Evolutionary conservation across 2,797 vertebrate genomes (phyloP), one percentile per base, ranked within the genome.

Genomic region (Macropodus opercularis): DNA sequence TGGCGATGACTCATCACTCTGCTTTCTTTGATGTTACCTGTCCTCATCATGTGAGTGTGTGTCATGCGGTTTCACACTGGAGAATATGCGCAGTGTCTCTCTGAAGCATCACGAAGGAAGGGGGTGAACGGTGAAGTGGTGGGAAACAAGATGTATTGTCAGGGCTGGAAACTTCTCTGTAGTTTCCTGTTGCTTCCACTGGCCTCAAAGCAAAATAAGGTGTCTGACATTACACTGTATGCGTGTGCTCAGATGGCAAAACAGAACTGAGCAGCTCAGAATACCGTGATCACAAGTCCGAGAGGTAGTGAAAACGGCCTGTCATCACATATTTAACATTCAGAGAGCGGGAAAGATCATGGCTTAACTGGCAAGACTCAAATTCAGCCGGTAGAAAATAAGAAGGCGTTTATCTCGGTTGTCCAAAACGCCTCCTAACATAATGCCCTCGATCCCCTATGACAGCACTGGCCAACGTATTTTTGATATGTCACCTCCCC

Each of bases 1-100:
- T 72, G 84, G 86, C 82, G 3, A 18, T 85, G 86, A 89, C 65
- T 89, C 87, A 90, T 23, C 48, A 42, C 40, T 24, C 58, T 72
- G 67, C 35, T 10, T 38, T 70, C 69, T 87, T 84, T 84, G 75
- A 86, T 76, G 52, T 32, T 72, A 68, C 75, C 40, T 58, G n/a
- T 78, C 38, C 54, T 75, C 53, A 42, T 87, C 80, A 87, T 86
- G 82, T 87, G 84, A 86, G 65, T 21, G 21, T 72, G 36, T 77
- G 64, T 83, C 77, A 65, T 75, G 82, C 9, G 86, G 83, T 86
- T 76, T 64, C 47, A 74, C 61, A 23, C 42, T 44, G 27, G 55
- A 76, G 36, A 79, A 36, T 17, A 68, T 73, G 41, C 38, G 35
- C 50, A 50, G 24, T 22, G 8, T 3, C 54, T 61, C 21, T 54